Base-by-base conservation (phyloP, 2,888 invertebrate species). In the Pimpla rufipes region DNA sequence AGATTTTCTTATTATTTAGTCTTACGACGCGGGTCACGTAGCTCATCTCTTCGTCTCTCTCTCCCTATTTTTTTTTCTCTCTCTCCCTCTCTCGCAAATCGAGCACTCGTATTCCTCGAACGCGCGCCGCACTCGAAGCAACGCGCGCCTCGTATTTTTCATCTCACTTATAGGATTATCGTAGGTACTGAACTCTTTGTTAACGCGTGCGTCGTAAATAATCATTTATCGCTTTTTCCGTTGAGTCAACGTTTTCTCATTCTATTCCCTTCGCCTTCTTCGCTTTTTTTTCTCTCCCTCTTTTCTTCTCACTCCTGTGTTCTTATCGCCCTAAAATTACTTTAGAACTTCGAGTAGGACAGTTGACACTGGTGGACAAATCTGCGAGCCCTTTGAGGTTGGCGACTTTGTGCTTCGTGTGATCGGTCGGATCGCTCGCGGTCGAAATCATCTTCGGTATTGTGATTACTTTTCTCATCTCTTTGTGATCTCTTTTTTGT, bases 341-440 rank as follows among this genome's bases (percentile, higher is more conserved):
- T 80, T 83, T 85, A 85, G 83, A 87, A 86, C 85, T 85, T 84
- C 23, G 79, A 85, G 85, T 86, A 81, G 79, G 76, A 86, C 85
- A 84, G 79, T 79, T 75, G 40, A 57, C 29, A 81, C 75, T 62
- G 64, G 59, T 75, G 68, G 77, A 70, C 64, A 57, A 74, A 55
- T 37, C 80, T 81, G 66, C 16, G 67, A 77, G 71, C 67, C 50
- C 71, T 79, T 82, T 82, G 66, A 71, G 75, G 75, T 55, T 42
- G 59, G 66, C 78, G 79, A 79, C 78, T 68, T 77, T 77, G 81
- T 84, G 74, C 81, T 81, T 79, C n/a, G n/a, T n/a, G n/a, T n/a
- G 67, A 79, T 73, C 52, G 37, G 7, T 45, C 37, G 52, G 8
- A 76, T 68, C 35, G 16, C 42, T 45, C 35, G 42, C 55, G 16